Evolutionary conservation across 2,113 vertebrate species (phyloP).

Genomic region (Gambusia holbrooki): DNA sequence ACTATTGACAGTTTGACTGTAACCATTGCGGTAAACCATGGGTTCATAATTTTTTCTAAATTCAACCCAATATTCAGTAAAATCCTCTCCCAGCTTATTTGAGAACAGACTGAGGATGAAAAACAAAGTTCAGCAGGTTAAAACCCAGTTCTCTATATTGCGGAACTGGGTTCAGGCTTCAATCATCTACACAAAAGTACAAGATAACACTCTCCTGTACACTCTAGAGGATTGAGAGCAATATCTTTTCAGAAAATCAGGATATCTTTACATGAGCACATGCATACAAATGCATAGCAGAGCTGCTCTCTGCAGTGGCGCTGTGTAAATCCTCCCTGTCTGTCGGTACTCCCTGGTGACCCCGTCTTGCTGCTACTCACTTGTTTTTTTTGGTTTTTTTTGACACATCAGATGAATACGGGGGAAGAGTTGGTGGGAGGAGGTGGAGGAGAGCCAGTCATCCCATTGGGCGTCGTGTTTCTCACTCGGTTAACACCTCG

Average conservation of each 20-base stretch:
- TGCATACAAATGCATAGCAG: slow-evolving; percentile 43
- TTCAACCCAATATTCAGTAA: background rate
- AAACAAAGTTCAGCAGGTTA: slow-evolving; percentile 1
- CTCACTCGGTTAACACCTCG: slow-evolving; percentile 75
- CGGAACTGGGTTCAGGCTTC: slow-evolving; percentile 9
- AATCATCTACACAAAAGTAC: slow-evolving; percentile 16
- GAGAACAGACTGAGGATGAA: background rate
- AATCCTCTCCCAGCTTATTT: background rate
- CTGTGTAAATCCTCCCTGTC: slow-evolving; percentile 40
- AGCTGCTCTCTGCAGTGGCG: slow-evolving; percentile 21
- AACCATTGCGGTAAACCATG: background rate
- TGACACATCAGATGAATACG: slow-evolving; percentile 74
- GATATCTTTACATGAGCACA: slow-evolving; percentile 34
- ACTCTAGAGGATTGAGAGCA: slow-evolving; percentile 2
- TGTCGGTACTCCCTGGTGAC: slow-evolving; percentile 64
- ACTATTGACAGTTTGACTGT: background rate
- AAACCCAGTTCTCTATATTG: slow-evolving; percentile 8
- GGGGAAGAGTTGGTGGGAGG: slow-evolving; percentile 64
- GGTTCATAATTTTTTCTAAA: background rate
- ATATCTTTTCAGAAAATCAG: slow-evolving; percentile 35
- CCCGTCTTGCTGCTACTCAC: slow-evolving; percentile 42
- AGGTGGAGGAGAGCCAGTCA: slow-evolving; percentile 70
- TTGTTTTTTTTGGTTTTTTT: slow-evolving; percentile 33
- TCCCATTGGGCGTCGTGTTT: slow-evolving; percentile 62
- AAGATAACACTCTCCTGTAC: background rate